Evolutionary conservation across 2,888 invertebrate species (phyloP), one percentile per base, ranked within the genome.

Genomic region (Eurytoma californica): DNA sequence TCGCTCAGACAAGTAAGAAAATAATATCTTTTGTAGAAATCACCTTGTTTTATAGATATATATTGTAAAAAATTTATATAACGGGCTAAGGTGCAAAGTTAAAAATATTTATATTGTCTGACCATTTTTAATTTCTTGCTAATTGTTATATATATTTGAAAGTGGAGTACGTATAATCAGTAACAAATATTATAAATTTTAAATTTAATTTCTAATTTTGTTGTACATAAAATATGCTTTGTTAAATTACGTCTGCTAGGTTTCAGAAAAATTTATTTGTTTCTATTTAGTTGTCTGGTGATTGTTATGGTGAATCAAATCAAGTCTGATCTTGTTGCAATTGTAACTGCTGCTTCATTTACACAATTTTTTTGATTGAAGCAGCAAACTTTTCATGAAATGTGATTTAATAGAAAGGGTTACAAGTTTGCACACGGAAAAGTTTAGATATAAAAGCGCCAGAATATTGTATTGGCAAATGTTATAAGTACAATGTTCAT

Each of bases 1-100:
- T 51, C 49, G 28, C 60, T 63, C 53, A 16, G 55, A 30, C 53
- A 30, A 55, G 24, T 2, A 30, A 30, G 9, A 30, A 28, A 72
- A 63, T 13, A 53, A 53, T 39, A 16, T 72, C 63, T 12, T 61
- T 72, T 72, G 30, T 63, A 72, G 72, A 63, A 72, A 72, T 7
- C 53, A 72, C 39, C 20, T 63, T 72, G 39, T 72, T 72, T 72
- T 72, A 63, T 72, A 72, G 72, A 58, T 47, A 61, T 39, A 63
- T 63, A 72, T 49, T 72, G 72, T 63, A 72, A 39, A 63, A 72
- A 58, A 53, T 63, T 63, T 72, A n/a, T 72, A 61, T 72, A 63
- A 39, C 63, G 63, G 72, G 72, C 55, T 63, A 72, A 63, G 61
- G 63, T 63, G 30, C 28, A 53, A 63, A 16, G 39, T 24, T 53